Base-by-base conservation (phyloP, 2,113 vertebrate genomes). In the Centropus bengalensis region DNA sequence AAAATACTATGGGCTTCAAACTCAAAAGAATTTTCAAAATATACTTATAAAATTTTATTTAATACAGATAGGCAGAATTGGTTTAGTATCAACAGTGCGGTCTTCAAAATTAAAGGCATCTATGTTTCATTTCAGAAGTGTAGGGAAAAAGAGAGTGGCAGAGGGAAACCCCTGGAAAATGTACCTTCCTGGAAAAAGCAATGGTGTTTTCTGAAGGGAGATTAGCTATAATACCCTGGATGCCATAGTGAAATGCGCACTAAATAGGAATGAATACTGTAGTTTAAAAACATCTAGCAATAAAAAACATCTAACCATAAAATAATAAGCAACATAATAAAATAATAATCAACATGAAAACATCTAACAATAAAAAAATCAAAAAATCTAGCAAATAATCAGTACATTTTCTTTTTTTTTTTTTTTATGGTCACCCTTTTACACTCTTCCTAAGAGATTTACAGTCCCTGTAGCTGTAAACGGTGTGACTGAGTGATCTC, bases 401-500 rank as follows among this genome's bases (percentile, higher is more conserved):
- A 71, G 47, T 32, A 20, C 45, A 2, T 66, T 64, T 38, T 38
- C 69, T 84, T 88, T 80, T 12, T 33, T 52, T 2, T 70, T 66
- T 40, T 44, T 79, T 84, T 88, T 80, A 32, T 3, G 5, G 71
- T 79, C 91, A 78, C 82, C 78, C 86, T 92, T 93, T 96, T 88
- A 64, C 27, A 84, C 86, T 73, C 62, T 88, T 52, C 86, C 69
- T 71, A 55, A 67, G 86, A 94, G 90, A 95, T 95, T 96, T 95
- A 80, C 62, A 74, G 73, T 88, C 86, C 91, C 90, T 87, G 62
- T 77, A 60, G 94, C 82, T 68, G 71, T 91, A 95, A 96, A 94
- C 2, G 5, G 68, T 93, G 52, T 96, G 95, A 96, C 75, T 93
- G 93, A 95, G 92, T 63, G 93, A 95, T 94, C 91, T 95, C 96